Percentiles rank a stretch among this genome's conserved stretches.
These are phyloP conservation scores for Macrobrachium nipponense DNA, from an alignment of 1,140 invertebrate genomes.

Conservation along the genomic window DNA sequence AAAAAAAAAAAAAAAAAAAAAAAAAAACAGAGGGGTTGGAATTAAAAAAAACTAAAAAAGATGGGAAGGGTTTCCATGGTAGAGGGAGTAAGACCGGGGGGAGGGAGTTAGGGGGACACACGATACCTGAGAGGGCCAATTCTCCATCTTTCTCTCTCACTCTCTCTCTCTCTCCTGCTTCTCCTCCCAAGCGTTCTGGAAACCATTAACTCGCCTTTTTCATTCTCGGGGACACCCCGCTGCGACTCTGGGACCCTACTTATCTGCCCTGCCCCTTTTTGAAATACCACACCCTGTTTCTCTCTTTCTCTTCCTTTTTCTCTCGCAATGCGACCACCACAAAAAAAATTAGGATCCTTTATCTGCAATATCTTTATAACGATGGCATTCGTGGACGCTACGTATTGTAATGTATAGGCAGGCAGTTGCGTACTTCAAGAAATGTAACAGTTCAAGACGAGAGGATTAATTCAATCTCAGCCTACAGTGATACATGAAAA, in stretches of 20 bases:
- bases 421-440: too few relatives aligned
- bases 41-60: not conserved
- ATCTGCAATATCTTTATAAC: too few relatives aligned
- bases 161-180: not conserved
- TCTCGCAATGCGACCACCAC: not conserved
- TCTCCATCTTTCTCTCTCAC: too few relatives aligned
- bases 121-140: slow-evolving; percentile 10
- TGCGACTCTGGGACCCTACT: slow-evolving; percentile 39
- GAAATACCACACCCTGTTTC: slow-evolving; percentile 14
- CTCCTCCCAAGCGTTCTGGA: slow-evolving; percentile 47
- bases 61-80: not conserved
- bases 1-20: not conserved
- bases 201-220: slow-evolving; percentile 53
- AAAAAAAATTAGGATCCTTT: too few relatives aligned
- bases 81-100: not conserved
- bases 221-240: slow-evolving; percentile 34
- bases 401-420: too few relatives aligned
- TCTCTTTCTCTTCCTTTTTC: slow-evolving; percentile 25
- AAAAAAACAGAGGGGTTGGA: not conserved
- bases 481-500: too few relatives aligned
- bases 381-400: too few relatives aligned
- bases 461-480: too few relatives aligned
- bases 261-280: slow-evolving; percentile 35
- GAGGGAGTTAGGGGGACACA: not conserved
- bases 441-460: too few relatives aligned